These are phyloP conservation scores for Microchrysa polita DNA, from an alignment of 2,888 invertebrate species.

Conservation along the genomic window DNA sequence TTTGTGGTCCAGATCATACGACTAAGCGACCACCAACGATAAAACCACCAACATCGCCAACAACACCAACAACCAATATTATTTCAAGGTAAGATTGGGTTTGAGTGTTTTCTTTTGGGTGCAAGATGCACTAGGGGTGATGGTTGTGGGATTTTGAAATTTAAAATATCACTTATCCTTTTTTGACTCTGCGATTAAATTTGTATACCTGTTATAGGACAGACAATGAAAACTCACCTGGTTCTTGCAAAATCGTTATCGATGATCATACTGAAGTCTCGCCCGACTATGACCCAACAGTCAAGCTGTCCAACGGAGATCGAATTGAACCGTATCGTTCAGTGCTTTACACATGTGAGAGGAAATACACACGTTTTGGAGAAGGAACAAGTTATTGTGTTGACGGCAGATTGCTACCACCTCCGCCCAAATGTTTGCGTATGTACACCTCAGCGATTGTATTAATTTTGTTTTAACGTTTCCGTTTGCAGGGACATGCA, in stretches of 20 bases:
- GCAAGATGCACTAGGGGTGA: no score
- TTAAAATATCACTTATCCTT: no score
- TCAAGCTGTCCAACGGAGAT: not conserved
- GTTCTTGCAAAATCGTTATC: slow-evolving; percentile 18
- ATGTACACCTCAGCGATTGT: not conserved
- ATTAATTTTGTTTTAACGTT: no score
- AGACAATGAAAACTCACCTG: not conserved
- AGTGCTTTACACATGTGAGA: slow-evolving; percentile 34
- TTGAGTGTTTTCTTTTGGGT: no score
- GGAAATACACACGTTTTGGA: slow-evolving; percentile 37
- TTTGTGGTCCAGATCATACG: slow-evolving; percentile 22
- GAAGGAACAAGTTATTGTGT: slow-evolving; percentile 40
- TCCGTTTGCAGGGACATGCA: not conserved
- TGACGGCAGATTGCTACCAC: slow-evolving; percentile 31
- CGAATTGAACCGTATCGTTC: not conserved
- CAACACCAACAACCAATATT: no score
- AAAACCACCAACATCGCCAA: not conserved
- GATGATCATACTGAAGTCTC: not conserved
- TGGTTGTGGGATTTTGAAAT: no score
- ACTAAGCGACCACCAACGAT: not conserved
- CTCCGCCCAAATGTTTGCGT: slow-evolving; percentile 46
- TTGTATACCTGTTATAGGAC: no score
- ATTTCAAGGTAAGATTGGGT: no score
- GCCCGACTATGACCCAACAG: not conserved
- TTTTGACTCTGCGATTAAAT: no score